These are phyloP conservation scores for Ceyx melanurus DNA, from an alignment of 2,113 vertebrate genomes.

Conservation along the genomic window DNA sequence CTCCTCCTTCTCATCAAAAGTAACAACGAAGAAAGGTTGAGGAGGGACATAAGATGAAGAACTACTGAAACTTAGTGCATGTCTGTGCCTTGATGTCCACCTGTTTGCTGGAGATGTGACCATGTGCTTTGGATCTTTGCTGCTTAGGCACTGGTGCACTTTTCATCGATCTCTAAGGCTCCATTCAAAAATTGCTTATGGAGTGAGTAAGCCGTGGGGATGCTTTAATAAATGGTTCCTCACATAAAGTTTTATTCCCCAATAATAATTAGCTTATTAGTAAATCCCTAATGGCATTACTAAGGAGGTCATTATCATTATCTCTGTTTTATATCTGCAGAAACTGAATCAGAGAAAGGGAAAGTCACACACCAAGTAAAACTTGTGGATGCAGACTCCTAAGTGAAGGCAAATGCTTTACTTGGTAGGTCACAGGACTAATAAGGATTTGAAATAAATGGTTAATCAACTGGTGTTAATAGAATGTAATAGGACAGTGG, in stretches of 20 bases:
- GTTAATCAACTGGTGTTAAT: neutral
- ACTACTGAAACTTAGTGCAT: neutral
- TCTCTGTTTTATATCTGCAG: slow-evolving; percentile 33
- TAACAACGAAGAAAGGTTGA: neutral
- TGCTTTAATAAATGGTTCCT: slow-evolving; percentile 51
- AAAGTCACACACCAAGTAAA: slow-evolving; percentile 13
- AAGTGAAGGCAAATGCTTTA: neutral
- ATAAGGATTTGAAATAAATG: neutral
- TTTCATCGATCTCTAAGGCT: neutral
- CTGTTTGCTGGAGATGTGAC: neutral
- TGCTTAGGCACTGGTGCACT: neutral
- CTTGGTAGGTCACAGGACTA: neutral
- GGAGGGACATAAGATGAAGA: neutral
- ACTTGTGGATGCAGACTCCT: neutral
- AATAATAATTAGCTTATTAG: slow-evolving; percentile 63
- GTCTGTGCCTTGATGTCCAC: neutral
- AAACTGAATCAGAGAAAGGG: slow-evolving; percentile 17
- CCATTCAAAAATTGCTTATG: slow-evolving; percentile 40
- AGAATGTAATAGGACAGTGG: neutral
- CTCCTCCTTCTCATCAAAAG: neutral
- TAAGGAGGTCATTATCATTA: slow-evolving; percentile 63
- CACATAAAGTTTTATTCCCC: slow-evolving; percentile 52
- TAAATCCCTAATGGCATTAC: slow-evolving; percentile 46
- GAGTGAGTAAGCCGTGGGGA: slow-evolving; percentile 32
- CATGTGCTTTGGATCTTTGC: neutral